A percentile compares a stretch with the other conserved stretches of the same genome.
These are phyloP conservation scores for Zaprionus vittiger DNA, from an alignment of 1,140 invertebrate genomes.

Conservation along the genomic window DNA sequence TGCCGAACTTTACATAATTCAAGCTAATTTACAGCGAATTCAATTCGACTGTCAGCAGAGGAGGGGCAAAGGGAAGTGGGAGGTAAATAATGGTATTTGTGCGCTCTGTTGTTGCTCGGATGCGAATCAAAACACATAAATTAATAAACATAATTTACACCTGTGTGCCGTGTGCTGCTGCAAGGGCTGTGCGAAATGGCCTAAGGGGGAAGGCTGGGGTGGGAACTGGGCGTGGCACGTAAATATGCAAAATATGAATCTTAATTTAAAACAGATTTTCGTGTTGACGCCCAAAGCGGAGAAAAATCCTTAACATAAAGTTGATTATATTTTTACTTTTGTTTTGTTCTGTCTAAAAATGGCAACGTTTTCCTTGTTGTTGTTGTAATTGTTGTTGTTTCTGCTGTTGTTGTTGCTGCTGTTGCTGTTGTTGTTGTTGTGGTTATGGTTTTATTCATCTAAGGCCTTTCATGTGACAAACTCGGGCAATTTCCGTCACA, in stretches of 20 bases:
- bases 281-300: constrained; percentile 20
- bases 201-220: not conserved
- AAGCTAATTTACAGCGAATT: constrained; percentile 67
- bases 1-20: constrained; percentile 42
- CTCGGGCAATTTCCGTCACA: constrained; percentile 73
- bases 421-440: constrained; percentile 20
- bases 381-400: constrained; percentile 20
- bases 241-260: constrained; percentile 57
- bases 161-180: constrained; percentile 34
- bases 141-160: constrained; percentile 75
- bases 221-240: constrained; percentile 8
- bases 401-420: constrained; percentile 1
- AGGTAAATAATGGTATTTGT: constrained; percentile 18
- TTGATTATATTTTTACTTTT: not conserved
- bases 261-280: constrained; percentile 59
- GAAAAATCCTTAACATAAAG: constrained; percentile 9
- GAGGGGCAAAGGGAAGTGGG: not conserved
- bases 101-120: not conserved
- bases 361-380: constrained; percentile 15
- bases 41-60: constrained; percentile 50
- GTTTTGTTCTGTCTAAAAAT: constrained; percentile 30
- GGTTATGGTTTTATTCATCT: constrained; percentile 57
- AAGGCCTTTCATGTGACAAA: constrained; percentile 69
- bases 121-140: constrained; percentile 53
- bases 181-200: not conserved